A percentile compares a stretch with the other conserved stretches of the same genome.
phyloP scores from a whole-genome alignment of 1,140 invertebrate genomes.

The Paraescarpia echinospica region DNA sequence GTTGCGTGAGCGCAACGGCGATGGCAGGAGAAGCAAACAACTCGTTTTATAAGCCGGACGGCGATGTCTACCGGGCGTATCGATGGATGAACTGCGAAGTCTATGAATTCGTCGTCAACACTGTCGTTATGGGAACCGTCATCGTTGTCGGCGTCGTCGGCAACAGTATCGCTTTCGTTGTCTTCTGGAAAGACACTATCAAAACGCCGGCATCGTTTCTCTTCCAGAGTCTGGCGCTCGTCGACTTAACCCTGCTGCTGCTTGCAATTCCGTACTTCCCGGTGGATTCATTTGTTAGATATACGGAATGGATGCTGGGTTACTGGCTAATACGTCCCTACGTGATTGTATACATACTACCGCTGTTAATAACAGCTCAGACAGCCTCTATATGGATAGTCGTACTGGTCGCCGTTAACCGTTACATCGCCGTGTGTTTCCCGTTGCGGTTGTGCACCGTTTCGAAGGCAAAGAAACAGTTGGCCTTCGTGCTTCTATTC shows the following conservation, averaged over 20 bases:
- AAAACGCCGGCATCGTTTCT: slow-evolving; percentile 29
- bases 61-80: neutral
- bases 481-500: slow-evolving; percentile 22
- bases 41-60: too few species aligned
- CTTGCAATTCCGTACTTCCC: slow-evolving; percentile 16
- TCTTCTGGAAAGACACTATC: slow-evolving; percentile 25
- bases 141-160: slow-evolving; percentile 26
- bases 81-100: slow-evolving; percentile 13
- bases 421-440: slow-evolving; percentile 29
- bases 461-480: slow-evolving; percentile 24
- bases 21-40: too few species aligned
- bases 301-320: neutral
- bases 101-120: slow-evolving; percentile 28
- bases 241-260: slow-evolving; percentile 24
- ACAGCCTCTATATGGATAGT: slow-evolving; percentile 30
- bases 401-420: slow-evolving; percentile 28
- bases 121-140: slow-evolving; percentile 21
- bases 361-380: slow-evolving; percentile 12
- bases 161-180: slow-evolving; percentile 20
- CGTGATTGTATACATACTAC: slow-evolving; percentile 15
- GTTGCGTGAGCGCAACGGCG: too few species aligned
- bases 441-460: slow-evolving; percentile 18
- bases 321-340: neutral
- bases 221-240: slow-evolving; percentile 27
- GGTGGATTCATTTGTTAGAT: slow-evolving; percentile 1